phyloP scores from a whole-genome alignment of 2,113 vertebrate species.

The Podiceps cristatus region DNA sequence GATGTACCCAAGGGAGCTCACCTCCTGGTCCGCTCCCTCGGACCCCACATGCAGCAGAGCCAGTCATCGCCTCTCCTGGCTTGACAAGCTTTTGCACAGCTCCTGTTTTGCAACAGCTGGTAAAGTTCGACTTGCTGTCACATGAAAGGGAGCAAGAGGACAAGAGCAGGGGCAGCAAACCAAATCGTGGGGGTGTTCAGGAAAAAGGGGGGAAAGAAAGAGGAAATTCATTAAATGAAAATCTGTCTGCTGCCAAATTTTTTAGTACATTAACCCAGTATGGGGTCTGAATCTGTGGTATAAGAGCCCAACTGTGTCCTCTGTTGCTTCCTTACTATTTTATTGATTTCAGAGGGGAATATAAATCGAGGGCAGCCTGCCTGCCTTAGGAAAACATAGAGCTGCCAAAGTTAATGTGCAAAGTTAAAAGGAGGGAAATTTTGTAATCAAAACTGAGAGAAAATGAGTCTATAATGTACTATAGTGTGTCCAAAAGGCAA shows the following conservation, averaged over 20 bases:
- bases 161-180: not conserved
- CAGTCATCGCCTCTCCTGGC: not conserved
- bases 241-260: constrained; percentile 38
- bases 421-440: not conserved
- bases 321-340: constrained; percentile 65
- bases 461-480: not conserved
- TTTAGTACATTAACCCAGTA: constrained; percentile 61
- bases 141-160: not conserved
- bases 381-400: constrained; percentile 6
- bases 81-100: not conserved
- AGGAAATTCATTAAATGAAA: constrained; percentile 55
- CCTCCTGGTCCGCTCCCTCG: not conserved
- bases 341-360: constrained; percentile 61
- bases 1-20: not conserved
- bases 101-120: constrained; percentile 34
- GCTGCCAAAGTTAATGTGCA: not conserved
- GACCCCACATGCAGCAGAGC: not conserved
- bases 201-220: constrained; percentile 4
- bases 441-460: not conserved
- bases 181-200: not conserved
- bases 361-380: constrained; percentile 45
- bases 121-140: constrained; percentile 7
- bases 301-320: not conserved
- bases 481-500: not conserved
- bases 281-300: not conserved